Evolutionary conservation across 1,140 invertebrate species (phyloP).

Genomic region (Micrasema longulum): DNA sequence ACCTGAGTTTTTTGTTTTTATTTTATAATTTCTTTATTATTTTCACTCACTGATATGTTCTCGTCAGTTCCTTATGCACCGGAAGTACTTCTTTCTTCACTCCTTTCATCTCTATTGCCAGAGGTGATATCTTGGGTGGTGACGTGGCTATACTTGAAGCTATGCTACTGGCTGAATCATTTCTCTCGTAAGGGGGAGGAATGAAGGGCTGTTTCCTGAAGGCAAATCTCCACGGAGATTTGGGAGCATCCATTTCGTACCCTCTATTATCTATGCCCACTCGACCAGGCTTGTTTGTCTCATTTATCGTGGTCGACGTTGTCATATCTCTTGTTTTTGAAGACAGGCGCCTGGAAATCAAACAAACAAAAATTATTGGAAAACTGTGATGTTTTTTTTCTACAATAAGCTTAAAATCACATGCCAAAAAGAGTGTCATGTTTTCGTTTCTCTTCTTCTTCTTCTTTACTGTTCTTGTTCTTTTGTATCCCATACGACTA

Average conservation of each 20-base stretch:
- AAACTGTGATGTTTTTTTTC: no score
- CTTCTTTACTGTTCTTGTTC: no score
- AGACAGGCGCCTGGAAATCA: constrained; percentile 69
- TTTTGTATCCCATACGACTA: no score
- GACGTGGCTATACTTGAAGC: constrained; percentile 46
- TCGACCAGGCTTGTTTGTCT: constrained; percentile 58
- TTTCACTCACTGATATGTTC: constrained; percentile 52
- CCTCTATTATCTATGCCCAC: constrained; percentile 59
- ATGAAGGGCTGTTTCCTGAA: constrained; percentile 58
- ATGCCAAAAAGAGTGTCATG: no score
- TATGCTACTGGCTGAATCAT: constrained; percentile 50
- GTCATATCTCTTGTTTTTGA: constrained; percentile 68
- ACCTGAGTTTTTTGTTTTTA: no score
- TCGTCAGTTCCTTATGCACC: constrained; percentile 47
- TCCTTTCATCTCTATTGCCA: constrained; percentile 51
- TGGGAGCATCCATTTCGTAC: constrained; percentile 50
- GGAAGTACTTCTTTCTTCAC: constrained; percentile 41
- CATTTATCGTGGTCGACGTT: constrained; percentile 52
- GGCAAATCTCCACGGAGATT: constrained; percentile 53
- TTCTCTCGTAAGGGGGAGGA: constrained; percentile 51
- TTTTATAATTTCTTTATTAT: no score
- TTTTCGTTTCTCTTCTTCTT: no score
- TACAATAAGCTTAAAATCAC: no score
- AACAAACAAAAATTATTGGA: constrained; percentile 30
- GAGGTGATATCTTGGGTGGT: constrained; percentile 44